Evolutionary conservation across 2,113 vertebrate species (phyloP).

Genomic region (Eretmochelys imbricata): DNA sequence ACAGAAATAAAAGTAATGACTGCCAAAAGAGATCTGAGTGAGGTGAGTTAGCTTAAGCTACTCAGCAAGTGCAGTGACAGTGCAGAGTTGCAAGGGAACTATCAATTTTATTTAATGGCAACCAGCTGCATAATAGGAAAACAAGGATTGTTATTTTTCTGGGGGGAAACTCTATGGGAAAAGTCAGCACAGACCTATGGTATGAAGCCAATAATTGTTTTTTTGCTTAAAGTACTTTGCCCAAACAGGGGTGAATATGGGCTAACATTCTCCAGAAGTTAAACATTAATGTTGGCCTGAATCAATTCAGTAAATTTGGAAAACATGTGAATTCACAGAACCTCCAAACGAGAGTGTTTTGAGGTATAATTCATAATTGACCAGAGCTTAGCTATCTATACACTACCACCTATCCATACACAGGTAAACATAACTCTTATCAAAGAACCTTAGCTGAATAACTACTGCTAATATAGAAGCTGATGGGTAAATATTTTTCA

Average conservation of each 20-base stretch:
- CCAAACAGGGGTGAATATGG: fast-evolving
- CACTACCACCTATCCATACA: fast-evolving
- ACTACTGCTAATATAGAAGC: not conserved
- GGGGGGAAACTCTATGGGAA: not conserved
- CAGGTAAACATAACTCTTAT: not conserved
- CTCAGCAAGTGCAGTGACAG: not conserved
- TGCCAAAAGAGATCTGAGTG: constrained; percentile 13
- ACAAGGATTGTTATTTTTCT: not conserved
- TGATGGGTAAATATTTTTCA: fast-evolving
- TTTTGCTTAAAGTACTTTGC: not conserved
- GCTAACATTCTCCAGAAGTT: fast-evolving
- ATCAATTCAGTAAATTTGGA: not conserved
- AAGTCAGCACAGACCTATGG: fast-evolving
- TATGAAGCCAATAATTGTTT: not conserved
- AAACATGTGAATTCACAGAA: not conserved
- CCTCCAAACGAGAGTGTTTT: not conserved
- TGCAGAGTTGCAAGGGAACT: not conserved
- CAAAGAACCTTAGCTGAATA: fast-evolving
- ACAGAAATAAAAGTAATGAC: constrained; percentile 39
- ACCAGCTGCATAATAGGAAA: constrained; percentile 11
- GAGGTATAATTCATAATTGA: not conserved
- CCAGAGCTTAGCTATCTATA: fast-evolving
- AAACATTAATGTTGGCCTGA: not conserved
- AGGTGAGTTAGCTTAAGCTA: constrained; percentile 3
- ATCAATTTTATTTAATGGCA: not conserved